Base-by-base conservation (phyloP, 2,888 invertebrate genomes). In the Xanthia togata region DNA sequence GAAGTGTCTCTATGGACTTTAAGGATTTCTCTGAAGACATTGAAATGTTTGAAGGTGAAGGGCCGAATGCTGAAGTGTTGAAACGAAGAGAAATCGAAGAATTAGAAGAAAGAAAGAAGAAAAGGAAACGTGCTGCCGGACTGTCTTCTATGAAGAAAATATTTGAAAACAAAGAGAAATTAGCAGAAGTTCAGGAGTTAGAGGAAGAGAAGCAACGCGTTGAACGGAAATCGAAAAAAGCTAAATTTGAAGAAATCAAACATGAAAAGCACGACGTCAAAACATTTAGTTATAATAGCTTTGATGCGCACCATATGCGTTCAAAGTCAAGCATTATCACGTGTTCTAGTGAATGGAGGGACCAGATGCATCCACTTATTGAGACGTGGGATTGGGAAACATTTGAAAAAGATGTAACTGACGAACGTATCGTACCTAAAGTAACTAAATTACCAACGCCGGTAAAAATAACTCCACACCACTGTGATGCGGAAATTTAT, bases 91-190 rank as follows among this genome's bases (percentile, higher is more conserved):
- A 97, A 92, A 94, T 93, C 12, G 95, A 96, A 87, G 97, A 97
- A 88, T 90, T 96, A 12, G 97, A 97, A 86, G 96, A 96, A 65
- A 96, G 93, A 82, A 97, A 96, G 85, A 96, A 96, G 79, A 97
- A 97, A 86, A 96, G 97, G 68, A 97, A 97, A 91, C 95, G 97
- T 74, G 97, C 97, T n/a, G 97, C 97, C 86, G 97, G 97, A 68
- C 91, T 98, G 38, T 97, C 97, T 69, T 97, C 97, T 70, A 97
- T 97, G 93, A 97, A 97, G 85, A 97, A 97, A 94, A 97, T 98
- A 88, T 98, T 98, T 92, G 98, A 98, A 94, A 98, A 97, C 72
- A 98, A 98, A 92, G 98, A 98, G 91, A 97, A 96, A 84, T 95
- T 97, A 57, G 98, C 97, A 4, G 98, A 98, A 89, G 97, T 97